Conservation (phyloP, 2,888 invertebrate genomes). For the Embidobia sp. region DNA sequence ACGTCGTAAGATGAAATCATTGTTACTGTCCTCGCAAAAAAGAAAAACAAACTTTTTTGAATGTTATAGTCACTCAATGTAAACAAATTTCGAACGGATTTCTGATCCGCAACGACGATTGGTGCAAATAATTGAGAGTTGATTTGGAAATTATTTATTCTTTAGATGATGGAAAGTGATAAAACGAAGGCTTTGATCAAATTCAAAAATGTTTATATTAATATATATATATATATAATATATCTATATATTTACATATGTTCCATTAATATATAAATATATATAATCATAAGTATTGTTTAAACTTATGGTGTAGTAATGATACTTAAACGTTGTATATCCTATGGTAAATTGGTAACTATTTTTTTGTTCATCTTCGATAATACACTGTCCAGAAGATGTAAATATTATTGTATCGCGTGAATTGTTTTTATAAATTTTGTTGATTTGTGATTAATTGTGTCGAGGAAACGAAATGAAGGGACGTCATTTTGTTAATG, state of each 20-base stretch:
- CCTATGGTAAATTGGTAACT: constrained; percentile 18
- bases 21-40: constrained; percentile 28
- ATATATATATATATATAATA: constrained; percentile 28
- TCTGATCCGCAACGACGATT: too few relatives aligned
- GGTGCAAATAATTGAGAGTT: constrained; percentile 27
- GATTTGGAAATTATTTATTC: constrained; percentile 36
- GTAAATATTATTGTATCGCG: constrained; percentile 11
- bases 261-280: constrained; percentile 49
- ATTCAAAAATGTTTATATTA: constrained; percentile 36
- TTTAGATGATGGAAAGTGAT: constrained; percentile 4
- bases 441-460: constrained; percentile 35
- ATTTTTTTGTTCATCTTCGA: constrained; percentile 15
- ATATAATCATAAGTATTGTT: constrained; percentile 38
- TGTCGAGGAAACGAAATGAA: not conserved
- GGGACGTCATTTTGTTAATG: too few relatives aligned
- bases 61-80: constrained; percentile 49
- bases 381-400: constrained; percentile 12
- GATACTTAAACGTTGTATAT: constrained; percentile 44
- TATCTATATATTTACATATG: constrained; percentile 43
- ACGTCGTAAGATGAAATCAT: constrained; percentile 19
- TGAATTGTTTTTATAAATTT: constrained; percentile 31
- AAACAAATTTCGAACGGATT: constrained; percentile 40
- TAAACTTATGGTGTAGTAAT: constrained; percentile 47
- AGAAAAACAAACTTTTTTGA: constrained; percentile 37
- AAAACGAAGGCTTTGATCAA: constrained; percentile 22